These are phyloP conservation scores for Nyctalus aviator DNA, from an alignment of 2,797 vertebrate genomes.

Conservation along the genomic window DNA sequence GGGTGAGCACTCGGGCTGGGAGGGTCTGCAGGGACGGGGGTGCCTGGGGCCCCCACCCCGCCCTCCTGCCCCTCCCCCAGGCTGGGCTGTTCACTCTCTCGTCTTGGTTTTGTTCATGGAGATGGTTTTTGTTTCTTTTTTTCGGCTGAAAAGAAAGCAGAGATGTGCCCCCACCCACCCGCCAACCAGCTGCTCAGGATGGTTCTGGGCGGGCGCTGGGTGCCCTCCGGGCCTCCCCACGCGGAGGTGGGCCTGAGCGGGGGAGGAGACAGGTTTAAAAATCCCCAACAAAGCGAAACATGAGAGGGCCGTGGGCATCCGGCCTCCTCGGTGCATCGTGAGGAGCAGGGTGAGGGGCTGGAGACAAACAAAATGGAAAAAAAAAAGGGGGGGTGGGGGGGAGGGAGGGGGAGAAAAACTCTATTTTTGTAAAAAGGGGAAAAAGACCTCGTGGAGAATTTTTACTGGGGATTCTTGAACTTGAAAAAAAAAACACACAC, in stretches of 20 bases:
- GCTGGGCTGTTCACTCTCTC: constrained; percentile 77
- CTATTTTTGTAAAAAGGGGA: constrained; percentile 96
- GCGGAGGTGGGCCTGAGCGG: constrained; percentile 46
- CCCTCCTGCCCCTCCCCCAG: constrained; percentile 86
- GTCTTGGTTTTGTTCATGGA: constrained; percentile 76
- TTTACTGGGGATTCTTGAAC: constrained; percentile 97
- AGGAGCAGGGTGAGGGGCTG: constrained; percentile 55
- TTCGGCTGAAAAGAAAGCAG: constrained; percentile 78
- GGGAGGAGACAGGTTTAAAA: constrained; percentile 80
- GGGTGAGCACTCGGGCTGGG: constrained; percentile 61
- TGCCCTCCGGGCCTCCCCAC: constrained; percentile 50
- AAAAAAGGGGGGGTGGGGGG: constrained; percentile 17
- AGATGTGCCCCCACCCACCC: constrained; percentile 53
- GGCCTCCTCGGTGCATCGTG: constrained; percentile 18
- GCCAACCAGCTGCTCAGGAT: constrained; percentile 20
- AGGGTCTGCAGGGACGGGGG: constrained; percentile 68
- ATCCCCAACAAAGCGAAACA: constrained; percentile 77
- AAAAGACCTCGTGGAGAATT: constrained; percentile 96
- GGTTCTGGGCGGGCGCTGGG: constrained; percentile 32
- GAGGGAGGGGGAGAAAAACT: constrained; percentile 92
- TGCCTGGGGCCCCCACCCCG: constrained; percentile 37
- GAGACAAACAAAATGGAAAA: constrained; percentile 77
- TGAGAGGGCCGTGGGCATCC: constrained; percentile 66
- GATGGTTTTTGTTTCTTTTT: constrained; percentile 81
- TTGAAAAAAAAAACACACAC: constrained; percentile 86